Percentiles rank a stretch among this genome's conserved stretches.
phyloP scores from a whole-genome alignment of 2,888 invertebrate species.

The Coelinius sp. region DNA sequence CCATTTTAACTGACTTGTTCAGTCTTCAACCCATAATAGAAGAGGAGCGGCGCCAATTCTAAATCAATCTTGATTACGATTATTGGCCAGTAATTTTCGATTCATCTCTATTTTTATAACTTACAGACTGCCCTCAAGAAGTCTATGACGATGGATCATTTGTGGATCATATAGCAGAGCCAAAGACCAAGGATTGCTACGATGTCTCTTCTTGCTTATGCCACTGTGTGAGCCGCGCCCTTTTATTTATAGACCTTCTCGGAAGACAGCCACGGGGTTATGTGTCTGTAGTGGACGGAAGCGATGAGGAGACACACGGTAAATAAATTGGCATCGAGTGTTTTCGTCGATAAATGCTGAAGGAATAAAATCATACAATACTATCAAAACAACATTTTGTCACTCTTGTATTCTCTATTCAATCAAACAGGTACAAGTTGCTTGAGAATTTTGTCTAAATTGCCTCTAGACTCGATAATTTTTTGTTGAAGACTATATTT shows the following conservation, averaged over 20 bases:
- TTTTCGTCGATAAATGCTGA: neutral
- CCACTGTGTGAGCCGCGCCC: conserved; percentile 30
- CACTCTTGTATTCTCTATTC: neutral
- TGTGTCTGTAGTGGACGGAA: conserved; percentile 33
- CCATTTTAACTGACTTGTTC: neutral
- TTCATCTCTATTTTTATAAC: neutral
- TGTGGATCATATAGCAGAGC: neutral
- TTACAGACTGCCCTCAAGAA: neutral
- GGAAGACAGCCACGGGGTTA: conserved; percentile 28
- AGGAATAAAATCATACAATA: neutral
- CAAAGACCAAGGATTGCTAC: neutral
- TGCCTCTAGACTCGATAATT: neutral
- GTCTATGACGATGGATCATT: neutral
- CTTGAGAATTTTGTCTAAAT: neutral
- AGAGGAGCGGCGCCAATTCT: neutral
- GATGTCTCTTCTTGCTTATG: neutral
- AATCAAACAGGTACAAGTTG: neutral
- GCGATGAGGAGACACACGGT: conserved; percentile 10
- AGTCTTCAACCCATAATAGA: neutral
- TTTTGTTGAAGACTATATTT: neutral
- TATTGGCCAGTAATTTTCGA: neutral
- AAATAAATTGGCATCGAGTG: conserved; percentile 22
- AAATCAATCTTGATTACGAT: neutral
- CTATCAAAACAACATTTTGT: neutral
- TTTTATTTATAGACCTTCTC: conserved; percentile 39